Evolutionary conservation across 1,140 invertebrate species (phyloP).

Genomic region (Scaptodrosophila lebanonensis): DNA sequence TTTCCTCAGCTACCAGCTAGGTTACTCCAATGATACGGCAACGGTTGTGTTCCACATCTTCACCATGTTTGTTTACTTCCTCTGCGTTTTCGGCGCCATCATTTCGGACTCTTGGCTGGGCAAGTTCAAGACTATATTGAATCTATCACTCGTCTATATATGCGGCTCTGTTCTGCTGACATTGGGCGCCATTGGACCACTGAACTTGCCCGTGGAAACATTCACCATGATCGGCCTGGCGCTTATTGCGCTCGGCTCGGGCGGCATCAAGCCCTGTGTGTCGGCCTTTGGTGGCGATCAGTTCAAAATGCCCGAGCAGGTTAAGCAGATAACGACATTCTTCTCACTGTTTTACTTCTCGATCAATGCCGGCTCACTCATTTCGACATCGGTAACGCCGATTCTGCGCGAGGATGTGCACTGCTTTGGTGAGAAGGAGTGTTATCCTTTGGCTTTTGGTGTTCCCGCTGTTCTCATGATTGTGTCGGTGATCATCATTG

Average conservation of each 20-base stretch:
- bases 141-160: constrained; percentile 92
- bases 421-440: constrained; percentile 89
- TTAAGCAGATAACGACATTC: constrained; percentile 87
- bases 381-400: constrained; percentile 94
- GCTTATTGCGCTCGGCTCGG: constrained; percentile 92
- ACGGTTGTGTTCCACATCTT: constrained; percentile 90
- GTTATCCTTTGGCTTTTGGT: constrained; percentile 94
- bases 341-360: constrained; percentile 97
- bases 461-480: constrained; percentile 93
- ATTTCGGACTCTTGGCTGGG: constrained; percentile 90
- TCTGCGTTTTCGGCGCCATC: constrained; percentile 88
- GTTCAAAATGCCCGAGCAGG: constrained; percentile 89
- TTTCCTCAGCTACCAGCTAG: constrained; percentile 84
- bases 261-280: constrained; percentile 98
- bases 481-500: constrained; percentile 89
- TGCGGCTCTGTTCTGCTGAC: constrained; percentile 90
- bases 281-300: constrained; percentile 98
- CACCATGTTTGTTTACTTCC: constrained; percentile 88
- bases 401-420: constrained; percentile 88
- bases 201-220: constrained; percentile 80
- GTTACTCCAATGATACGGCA: constrained; percentile 81
- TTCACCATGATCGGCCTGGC: constrained; percentile 88
- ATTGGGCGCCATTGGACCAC: constrained; percentile 81
- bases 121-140: constrained; percentile 91
- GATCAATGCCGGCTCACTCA: constrained; percentile 93